Percentiles rank a stretch among this genome's conserved stretches.
These are phyloP conservation scores for Rhyacophila evoluta DNA, from an alignment of 2,888 invertebrate genomes.

Conservation along the genomic window DNA sequence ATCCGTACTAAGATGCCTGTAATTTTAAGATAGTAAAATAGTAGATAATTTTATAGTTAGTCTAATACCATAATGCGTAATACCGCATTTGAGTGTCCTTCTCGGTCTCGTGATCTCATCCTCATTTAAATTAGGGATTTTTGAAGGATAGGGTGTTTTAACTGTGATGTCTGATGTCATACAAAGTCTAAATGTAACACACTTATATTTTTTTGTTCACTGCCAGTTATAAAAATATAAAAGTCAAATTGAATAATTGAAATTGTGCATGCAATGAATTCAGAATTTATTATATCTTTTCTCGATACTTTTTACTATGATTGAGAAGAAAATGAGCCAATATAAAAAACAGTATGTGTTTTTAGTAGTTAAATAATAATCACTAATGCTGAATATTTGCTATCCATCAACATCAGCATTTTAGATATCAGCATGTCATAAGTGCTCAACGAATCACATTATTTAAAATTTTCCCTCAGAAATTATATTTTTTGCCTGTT, in stretches of 20 bases:
- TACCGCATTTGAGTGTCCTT: constrained; percentile 48
- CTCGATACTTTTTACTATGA: neutral
- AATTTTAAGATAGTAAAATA: constrained; percentile 40
- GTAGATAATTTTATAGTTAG: constrained; percentile 45
- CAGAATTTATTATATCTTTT: neutral
- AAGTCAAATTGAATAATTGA: neutral
- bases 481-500: neutral
- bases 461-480: neutral
- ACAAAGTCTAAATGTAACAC: constrained; percentile 3
- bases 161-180: constrained; percentile 32
- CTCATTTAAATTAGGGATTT: constrained; percentile 50
- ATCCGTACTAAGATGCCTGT: constrained; percentile 11
- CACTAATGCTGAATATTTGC: no score
- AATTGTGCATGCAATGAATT: neutral
- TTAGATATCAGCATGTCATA: no score
- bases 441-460: neutral
- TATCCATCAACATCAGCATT: no score
- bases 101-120: constrained; percentile 54
- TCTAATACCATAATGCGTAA: constrained; percentile 32
- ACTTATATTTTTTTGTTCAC: neutral
- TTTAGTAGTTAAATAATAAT: neutral
- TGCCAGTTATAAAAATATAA: neutral
- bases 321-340: neutral
- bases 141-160: constrained; percentile 49
- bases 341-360: neutral